Evolutionary conservation across 2,113 vertebrate species (phyloP).

Genomic region (Oreochromis spilurus): DNA sequence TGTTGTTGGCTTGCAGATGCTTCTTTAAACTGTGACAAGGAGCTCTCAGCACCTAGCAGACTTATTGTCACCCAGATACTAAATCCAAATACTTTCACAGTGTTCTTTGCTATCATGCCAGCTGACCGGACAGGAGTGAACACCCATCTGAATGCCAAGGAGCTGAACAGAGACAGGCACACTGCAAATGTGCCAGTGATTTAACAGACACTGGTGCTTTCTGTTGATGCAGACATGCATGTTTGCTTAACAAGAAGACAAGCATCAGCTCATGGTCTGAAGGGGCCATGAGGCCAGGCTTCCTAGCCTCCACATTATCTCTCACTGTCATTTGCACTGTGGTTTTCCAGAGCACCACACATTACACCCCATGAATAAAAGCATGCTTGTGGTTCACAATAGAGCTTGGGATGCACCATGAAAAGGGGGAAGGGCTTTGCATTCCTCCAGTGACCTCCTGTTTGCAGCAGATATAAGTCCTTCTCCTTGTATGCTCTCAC

Average conservation of each 20-base stretch:
- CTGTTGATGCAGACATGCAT: not conserved
- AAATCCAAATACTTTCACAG: not conserved
- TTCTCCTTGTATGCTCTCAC: not conserved
- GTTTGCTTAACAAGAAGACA: not conserved
- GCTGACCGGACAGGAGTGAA: not conserved
- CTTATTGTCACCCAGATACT: not conserved
- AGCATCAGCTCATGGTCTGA: not conserved
- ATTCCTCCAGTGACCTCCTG: slow-evolving; percentile 61
- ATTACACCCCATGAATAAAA: slow-evolving; percentile 51
- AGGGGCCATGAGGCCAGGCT: not conserved
- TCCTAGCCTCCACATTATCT: not conserved
- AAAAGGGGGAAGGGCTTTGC: slow-evolving; percentile 59
- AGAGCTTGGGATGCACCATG: slow-evolving; percentile 31
- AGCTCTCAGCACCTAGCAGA: not conserved
- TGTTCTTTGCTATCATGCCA: not conserved
- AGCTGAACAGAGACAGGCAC: not conserved
- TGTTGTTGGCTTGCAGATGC: not conserved
- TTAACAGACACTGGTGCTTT: not conserved
- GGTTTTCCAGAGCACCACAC: slow-evolving; percentile 37
- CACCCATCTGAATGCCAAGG: not conserved
- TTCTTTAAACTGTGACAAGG: not conserved
- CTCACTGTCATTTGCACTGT: slow-evolving; percentile 19
- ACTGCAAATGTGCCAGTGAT: not conserved
- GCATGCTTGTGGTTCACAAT: slow-evolving; percentile 62
- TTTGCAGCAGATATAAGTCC: slow-evolving; percentile 35